Percentiles rank a stretch among this genome's conserved stretches.
Evolutionary conservation across 2,888 invertebrate species (phyloP).

Genomic region (Eilema griseolum): DNA sequence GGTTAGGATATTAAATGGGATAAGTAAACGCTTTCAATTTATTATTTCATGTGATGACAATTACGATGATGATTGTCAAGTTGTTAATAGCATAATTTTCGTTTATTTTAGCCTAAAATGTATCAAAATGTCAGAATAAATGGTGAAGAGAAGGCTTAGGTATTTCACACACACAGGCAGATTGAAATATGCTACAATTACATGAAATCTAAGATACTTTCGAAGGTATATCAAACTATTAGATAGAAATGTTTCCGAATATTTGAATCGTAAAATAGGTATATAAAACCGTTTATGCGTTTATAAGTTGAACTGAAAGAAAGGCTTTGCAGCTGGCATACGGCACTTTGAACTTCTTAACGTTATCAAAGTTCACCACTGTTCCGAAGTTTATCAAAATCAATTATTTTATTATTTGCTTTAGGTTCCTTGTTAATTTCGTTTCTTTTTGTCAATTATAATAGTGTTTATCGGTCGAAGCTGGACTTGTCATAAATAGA

Average conservation of each 20-base stretch:
- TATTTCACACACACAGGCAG: no score
- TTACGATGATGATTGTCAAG: not conserved
- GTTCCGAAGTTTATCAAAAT: slow-evolving; percentile 21
- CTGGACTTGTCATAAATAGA: no score
- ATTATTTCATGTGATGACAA: not conserved
- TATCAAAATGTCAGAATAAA: no score
- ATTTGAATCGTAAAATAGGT: not conserved
- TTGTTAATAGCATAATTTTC: not conserved
- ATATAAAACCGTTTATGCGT: slow-evolving; percentile 19
- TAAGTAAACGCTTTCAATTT: not conserved
- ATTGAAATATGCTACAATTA: no score
- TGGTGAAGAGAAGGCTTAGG: no score
- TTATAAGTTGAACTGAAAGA: slow-evolving; percentile 23
- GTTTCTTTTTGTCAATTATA: no score
- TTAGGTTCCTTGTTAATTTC: not conserved
- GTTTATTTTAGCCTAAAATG: no score
- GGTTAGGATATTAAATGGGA: not conserved
- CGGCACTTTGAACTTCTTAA: slow-evolving; percentile 31
- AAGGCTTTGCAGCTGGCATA: slow-evolving; percentile 23
- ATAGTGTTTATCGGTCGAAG: no score
- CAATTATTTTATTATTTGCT: slow-evolving; percentile 33
- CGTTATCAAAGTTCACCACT: slow-evolving; percentile 44
- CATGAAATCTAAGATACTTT: not conserved
- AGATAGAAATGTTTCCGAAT: not conserved
- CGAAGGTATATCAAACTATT: not conserved